phyloP scores from a whole-genome alignment of 2,888 invertebrate genomes.

The Lasioglossum villosulum region DNA sequence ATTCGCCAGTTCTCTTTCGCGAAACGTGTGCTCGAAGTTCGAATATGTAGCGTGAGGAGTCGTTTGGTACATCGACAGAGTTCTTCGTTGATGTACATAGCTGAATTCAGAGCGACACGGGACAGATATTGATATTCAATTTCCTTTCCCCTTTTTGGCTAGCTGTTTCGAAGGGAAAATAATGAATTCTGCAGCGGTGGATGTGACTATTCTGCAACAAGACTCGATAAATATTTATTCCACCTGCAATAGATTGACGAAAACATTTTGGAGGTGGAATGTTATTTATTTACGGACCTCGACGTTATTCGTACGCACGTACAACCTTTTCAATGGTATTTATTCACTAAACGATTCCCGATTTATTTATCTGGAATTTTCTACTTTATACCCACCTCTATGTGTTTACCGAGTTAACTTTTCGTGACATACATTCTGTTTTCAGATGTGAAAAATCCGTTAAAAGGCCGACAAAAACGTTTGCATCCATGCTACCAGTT shows the following conservation, averaged over 20 bases:
- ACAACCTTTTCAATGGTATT: not conserved
- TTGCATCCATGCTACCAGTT: not conserved
- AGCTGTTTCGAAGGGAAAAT: not conserved
- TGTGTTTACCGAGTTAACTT: not conserved
- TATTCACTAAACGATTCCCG: not conserved
- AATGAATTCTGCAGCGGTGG: not conserved
- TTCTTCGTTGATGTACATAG: constrained; percentile 2
- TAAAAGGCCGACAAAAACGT: not conserved
- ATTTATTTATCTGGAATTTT: not conserved
- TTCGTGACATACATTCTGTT: not conserved
- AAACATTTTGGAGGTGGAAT: not conserved
- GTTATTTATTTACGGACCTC: not conserved
- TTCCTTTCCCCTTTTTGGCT: not conserved
- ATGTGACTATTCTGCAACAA: not conserved
- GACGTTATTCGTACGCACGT: not conserved
- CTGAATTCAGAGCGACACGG: not conserved
- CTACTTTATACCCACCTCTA: not conserved
- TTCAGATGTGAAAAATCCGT: not conserved
- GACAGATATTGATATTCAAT: constrained; percentile 10
- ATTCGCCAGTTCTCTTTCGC: not conserved
- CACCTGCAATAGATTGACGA: not conserved
- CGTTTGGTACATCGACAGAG: not conserved
- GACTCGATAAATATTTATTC: not conserved
- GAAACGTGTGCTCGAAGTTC: not conserved
- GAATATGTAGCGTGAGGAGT: not conserved